A percentile compares a stretch with the other conserved stretches of the same genome.
These are phyloP conservation scores for Syrista parreyssii DNA, from an alignment of 2,888 invertebrate genomes.

Conservation along the genomic window DNA sequence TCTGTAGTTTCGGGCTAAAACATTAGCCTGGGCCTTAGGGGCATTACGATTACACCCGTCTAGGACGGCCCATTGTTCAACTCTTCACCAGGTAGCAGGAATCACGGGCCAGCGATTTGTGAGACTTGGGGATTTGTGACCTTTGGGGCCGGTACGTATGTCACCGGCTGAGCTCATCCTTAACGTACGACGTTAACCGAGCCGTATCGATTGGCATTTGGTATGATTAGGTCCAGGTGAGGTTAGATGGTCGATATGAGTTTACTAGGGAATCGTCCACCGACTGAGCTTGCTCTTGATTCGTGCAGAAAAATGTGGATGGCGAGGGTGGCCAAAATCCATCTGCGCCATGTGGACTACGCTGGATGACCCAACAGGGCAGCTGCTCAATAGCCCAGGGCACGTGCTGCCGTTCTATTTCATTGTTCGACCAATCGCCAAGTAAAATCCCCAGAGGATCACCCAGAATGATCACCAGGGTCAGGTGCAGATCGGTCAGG, in stretches of 20 bases:
- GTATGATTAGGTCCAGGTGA: not conserved
- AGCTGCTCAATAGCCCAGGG: conserved; percentile 25
- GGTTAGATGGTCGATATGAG: not conserved
- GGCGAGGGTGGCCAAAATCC: not conserved
- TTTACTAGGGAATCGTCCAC: not conserved
- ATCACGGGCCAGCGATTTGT: conserved; percentile 58
- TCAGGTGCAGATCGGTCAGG: conserved; percentile 43
- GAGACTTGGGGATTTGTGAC: conserved; percentile 46
- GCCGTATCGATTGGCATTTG: not conserved
- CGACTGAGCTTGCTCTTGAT: not conserved
- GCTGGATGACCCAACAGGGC: conserved; percentile 10
- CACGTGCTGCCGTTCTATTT: conserved; percentile 32
- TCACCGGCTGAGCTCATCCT: conserved; percentile 8
- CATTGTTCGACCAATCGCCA: conserved; percentile 24
- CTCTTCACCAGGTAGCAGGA: conserved; percentile 35
- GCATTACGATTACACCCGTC: conserved; percentile 37
- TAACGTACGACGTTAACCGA: not conserved
- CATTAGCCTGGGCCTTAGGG: not conserved
- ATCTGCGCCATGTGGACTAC: not conserved
- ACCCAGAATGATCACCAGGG: conserved; percentile 21
- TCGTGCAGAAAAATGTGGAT: not conserved
- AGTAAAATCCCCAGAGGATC: conserved; percentile 23
- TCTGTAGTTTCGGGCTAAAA: not conserved
- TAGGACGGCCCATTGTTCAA: conserved; percentile 36
- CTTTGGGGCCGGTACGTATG: conserved; percentile 16